These are phyloP conservation scores for Rhopalosiphum nymphaeae DNA, from an alignment of 2,888 invertebrate species.

Conservation along the genomic window DNA sequence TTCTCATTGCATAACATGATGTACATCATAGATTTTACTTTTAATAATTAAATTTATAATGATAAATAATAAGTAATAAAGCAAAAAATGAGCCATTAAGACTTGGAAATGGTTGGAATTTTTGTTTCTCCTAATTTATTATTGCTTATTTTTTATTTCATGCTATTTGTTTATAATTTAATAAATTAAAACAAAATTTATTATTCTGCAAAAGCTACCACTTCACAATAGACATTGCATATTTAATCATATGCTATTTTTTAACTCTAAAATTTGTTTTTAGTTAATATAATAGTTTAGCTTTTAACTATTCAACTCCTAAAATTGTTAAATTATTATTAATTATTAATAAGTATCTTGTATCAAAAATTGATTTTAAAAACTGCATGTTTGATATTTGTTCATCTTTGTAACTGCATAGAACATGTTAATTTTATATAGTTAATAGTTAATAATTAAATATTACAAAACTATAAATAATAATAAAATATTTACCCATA, in stretches of 20 bases:
- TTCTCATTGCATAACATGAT: not conserved
- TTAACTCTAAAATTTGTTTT: not conserved
- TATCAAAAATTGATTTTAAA: not conserved
- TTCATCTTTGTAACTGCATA: not conserved
- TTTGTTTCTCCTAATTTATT: not conserved
- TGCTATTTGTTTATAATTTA: not conserved
- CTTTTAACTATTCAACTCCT: not conserved
- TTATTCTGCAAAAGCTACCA: not conserved
- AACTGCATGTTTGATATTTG: not conserved
- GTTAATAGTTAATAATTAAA: not conserved
- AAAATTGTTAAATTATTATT: not conserved
- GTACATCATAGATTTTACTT: not conserved
- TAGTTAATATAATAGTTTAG: not conserved
- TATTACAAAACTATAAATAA: not conserved
- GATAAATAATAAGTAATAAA: not conserved
- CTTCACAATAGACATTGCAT: not conserved
- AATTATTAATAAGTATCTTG: not conserved
- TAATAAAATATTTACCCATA: slow-evolving; percentile 75
- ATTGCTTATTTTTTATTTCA: not conserved
- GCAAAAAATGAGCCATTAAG: not conserved
- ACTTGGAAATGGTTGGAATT: not conserved
- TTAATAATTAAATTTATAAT: not conserved
- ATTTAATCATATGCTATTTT: not conserved
- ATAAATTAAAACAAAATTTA: not conserved
- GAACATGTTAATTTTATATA: not conserved